Evolutionary conservation across 1,140 invertebrate species (phyloP).

Genomic region (Drosophila parabipectinata): DNA sequence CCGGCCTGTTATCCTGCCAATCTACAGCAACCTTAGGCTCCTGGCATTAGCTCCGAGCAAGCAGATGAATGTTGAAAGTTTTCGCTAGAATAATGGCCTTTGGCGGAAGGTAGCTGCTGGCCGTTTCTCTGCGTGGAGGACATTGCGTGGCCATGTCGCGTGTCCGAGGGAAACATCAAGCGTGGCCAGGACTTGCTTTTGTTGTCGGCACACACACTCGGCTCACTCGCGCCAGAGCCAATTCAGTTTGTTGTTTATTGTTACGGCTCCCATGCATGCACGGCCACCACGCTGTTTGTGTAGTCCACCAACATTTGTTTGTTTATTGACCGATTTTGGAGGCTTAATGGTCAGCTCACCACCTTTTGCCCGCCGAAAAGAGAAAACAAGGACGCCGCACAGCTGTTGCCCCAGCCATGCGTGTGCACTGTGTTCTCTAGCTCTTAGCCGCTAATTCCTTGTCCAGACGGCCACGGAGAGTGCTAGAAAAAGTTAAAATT

Average conservation of each 20-base stretch:
- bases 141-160: slow-evolving; percentile 49
- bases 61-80: not conserved
- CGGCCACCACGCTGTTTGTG: slow-evolving; percentile 52
- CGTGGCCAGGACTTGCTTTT: slow-evolving; percentile 31
- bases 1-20: too few relatives aligned
- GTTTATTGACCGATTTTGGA: slow-evolving; percentile 83
- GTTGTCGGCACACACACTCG: not conserved
- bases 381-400: slow-evolving; percentile 8
- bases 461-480: slow-evolving; percentile 3
- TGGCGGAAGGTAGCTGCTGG: not conserved
- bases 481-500: slow-evolving; percentile 41
- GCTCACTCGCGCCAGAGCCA: slow-evolving; percentile 2
- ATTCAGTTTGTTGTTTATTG: slow-evolving; percentile 73
- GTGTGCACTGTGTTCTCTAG: slow-evolving; percentile 13
- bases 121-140: slow-evolving; percentile 15
- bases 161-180: slow-evolving; percentile 50
- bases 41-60: not conserved
- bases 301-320: slow-evolving; percentile 78
- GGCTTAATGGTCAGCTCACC: slow-evolving; percentile 64
- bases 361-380: slow-evolving; percentile 29
- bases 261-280: slow-evolving; percentile 65
- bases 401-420: slow-evolving; percentile 27
- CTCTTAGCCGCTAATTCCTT: slow-evolving; percentile 47
- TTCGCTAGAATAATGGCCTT: not conserved
- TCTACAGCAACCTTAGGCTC: not conserved